These are phyloP conservation scores for Apis laboriosa DNA, from an alignment of 1,140 invertebrate genomes.

Conservation along the genomic window DNA sequence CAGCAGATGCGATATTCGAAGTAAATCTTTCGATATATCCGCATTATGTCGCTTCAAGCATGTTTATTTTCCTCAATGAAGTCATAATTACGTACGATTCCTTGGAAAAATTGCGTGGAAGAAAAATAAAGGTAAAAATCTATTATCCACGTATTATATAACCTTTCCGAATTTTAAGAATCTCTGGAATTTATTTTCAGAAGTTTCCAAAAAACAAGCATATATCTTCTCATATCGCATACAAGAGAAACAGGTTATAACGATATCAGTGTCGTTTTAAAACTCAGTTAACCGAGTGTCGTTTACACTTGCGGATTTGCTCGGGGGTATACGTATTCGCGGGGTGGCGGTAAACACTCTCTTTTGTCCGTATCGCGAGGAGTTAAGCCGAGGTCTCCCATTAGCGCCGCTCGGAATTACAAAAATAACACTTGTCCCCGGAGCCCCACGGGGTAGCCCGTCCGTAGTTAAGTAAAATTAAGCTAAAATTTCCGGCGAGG, in stretches of 20 bases:
- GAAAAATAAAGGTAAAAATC: too few species aligned
- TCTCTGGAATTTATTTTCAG: not conserved
- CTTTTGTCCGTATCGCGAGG: slow-evolving; percentile 61
- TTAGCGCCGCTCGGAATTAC: slow-evolving; percentile 71
- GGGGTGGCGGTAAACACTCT: slow-evolving; percentile 63
- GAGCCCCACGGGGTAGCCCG: slow-evolving; percentile 53
- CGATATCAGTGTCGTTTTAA: slow-evolving; percentile 15
- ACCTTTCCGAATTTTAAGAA: too few species aligned
- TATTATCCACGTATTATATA: too few species aligned
- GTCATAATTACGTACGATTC: too few species aligned
- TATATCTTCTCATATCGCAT: too few species aligned
- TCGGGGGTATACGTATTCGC: slow-evolving; percentile 39
- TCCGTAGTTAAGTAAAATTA: slow-evolving; percentile 76
- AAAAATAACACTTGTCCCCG: slow-evolving; percentile 76
- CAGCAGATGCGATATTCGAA: too few species aligned
- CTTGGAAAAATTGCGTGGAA: too few species aligned
- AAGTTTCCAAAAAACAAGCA: too few species aligned
- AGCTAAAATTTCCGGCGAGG: slow-evolving; percentile 73
- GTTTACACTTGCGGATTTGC: slow-evolving; percentile 54
- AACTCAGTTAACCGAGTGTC: slow-evolving; percentile 42
- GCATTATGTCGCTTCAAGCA: too few species aligned
- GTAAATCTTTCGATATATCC: too few species aligned
- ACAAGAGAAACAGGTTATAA: not conserved
- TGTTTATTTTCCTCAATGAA: too few species aligned
- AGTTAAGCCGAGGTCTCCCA: slow-evolving; percentile 68